These are phyloP conservation scores for Rhynchomys soricoides DNA, from an alignment of 2,113 vertebrate species.

Conservation along the genomic window DNA sequence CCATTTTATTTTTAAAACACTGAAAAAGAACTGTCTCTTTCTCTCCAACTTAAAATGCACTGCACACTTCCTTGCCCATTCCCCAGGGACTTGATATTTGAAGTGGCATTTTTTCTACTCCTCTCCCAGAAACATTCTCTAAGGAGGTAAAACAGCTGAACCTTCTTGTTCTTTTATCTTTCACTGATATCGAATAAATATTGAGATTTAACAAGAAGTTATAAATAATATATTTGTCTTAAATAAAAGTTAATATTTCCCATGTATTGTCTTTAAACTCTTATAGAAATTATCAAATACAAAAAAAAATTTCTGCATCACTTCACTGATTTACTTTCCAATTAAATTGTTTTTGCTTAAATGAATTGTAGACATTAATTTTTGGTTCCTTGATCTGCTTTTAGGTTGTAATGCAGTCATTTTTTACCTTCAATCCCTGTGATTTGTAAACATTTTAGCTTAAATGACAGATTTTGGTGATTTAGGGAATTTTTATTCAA, in stretches of 20 bases:
- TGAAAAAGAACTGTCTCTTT: neutral
- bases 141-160: neutral
- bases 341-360: conserved; percentile 27
- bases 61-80: neutral
- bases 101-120: conserved; percentile 17
- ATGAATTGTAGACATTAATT: conserved; percentile 9
- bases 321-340: conserved; percentile 41
- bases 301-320: neutral
- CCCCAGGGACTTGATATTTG: neutral
- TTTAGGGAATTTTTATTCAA: conserved; percentile 41
- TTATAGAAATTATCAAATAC: conserved; percentile 33
- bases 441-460: conserved; percentile 21
- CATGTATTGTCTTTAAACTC: conserved; percentile 9
- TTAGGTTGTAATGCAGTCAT: neutral
- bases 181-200: neutral
- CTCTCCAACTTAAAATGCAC: neutral
- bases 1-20: conserved; percentile 56
- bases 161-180: conserved; percentile 6
- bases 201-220: neutral
- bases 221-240: neutral
- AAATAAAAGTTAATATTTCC: neutral
- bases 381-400: neutral
- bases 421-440: neutral
- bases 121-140: neutral
- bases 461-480: neutral